Evolutionary conservation across 2,113 vertebrate genomes (phyloP).

Genomic region (Oryzias melastigma): DNA sequence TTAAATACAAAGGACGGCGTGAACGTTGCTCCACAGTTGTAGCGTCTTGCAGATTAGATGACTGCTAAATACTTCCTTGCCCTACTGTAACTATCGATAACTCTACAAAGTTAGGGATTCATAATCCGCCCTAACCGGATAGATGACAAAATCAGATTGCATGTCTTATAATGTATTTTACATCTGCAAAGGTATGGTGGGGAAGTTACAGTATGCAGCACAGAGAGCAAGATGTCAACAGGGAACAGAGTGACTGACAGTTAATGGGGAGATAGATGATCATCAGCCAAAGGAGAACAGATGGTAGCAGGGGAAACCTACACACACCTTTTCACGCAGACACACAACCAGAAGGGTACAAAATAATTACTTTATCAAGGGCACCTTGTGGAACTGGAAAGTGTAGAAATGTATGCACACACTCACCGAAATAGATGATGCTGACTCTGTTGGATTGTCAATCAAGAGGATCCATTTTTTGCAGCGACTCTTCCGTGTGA

Average conservation of each 20-base stretch:
- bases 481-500: slow-evolving; percentile 1
- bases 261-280: slow-evolving; percentile 58
- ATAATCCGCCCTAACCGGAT: neutral
- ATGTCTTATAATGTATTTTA: slow-evolving; percentile 1
- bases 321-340: slow-evolving; percentile 7
- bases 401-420: neutral
- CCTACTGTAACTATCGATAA: neutral
- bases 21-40: too few relatives aligned
- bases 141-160: neutral
- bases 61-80: too few relatives aligned
- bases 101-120: neutral
- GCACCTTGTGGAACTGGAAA: slow-evolving; percentile 46
- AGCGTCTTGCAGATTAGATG: too few relatives aligned
- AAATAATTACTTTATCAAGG: slow-evolving; percentile 46
- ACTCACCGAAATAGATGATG: slow-evolving; percentile 26
- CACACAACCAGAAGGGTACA: slow-evolving; percentile 12
- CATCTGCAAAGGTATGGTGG: slow-evolving; percentile 6
- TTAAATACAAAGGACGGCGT: too few relatives aligned
- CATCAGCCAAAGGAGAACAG: slow-evolving; percentile 50
- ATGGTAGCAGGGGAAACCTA: slow-evolving; percentile 41
- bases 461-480: slow-evolving; percentile 16
- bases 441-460: slow-evolving; percentile 36
- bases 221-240: slow-evolving; percentile 37
- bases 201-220: slow-evolving; percentile 16
- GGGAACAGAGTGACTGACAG: slow-evolving; percentile 54